Base-by-base conservation (phyloP, 2,888 invertebrate species). In the Drosophila seclusa region DNA sequence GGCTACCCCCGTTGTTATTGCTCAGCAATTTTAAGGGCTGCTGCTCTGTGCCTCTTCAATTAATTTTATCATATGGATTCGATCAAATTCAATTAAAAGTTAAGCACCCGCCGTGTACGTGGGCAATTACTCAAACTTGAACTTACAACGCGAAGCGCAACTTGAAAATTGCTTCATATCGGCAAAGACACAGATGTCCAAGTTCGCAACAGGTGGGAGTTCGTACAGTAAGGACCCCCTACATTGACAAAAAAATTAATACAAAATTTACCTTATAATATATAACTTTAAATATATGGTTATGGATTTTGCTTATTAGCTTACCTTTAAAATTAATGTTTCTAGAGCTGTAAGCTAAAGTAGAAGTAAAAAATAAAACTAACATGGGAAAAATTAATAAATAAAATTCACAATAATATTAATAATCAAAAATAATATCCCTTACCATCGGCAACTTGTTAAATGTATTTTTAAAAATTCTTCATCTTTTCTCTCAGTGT, bases 31-130 rank as follows among this genome's bases (percentile, higher is more conserved):
- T 24, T 16, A 16, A n/a, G 27, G 27, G 10, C 16, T 27, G 27
- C 36, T 40, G 5, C 42, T 31, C 11, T 49, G 49, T 11, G 63
- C 50, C 57, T 24, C 69, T 75, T 57, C 80, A 90, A 87, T 87
- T 86, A 86, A 88, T 86, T 83, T 87, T 88, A 87, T 87, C 88
- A 80, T 77, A 78, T 88, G 87, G 70, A 80, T 90, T 88, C 82
- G 90, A 87, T 90, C 90, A 77, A 87, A 87, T 90, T 90, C 89
- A 90, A 87, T 87, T 87, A 86, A 87, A 90, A 87, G 76, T 90
- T 87, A 86, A 90, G 81, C 63, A 82, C 73, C 59, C 63, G 58
- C 60, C 67, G 72, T 69, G 72, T 78, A 88, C 83, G 89, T 88
- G 87, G 87, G 74, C 70, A 88, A 87, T 85, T 89, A 85, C 85